Evolutionary conservation across 2,113 vertebrate species (phyloP), one percentile per base, ranked within the genome.

Genomic region (Poeciliopsis prolifica): DNA sequence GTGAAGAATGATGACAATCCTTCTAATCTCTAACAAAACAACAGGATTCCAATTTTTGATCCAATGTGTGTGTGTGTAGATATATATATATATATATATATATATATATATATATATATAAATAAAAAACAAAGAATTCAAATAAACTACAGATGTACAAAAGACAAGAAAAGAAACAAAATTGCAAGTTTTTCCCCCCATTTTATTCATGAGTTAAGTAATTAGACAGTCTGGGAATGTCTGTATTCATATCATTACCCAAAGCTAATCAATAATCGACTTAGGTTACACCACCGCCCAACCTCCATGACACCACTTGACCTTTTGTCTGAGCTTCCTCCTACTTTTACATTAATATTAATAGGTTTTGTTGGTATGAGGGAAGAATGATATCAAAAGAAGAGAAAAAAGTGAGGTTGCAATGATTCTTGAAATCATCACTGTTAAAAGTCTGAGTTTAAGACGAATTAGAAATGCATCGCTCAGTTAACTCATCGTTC

Each of bases 211-310:
- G 72, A 65, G 2, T 42, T 31, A 19, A 63, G 63, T 51, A 13
- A 12, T 61, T 17, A 77, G 65, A 68, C 8, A 65, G 70, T 74
- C 40, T 64, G 65, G 13, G 28, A n/a, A 35, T 78, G 51, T 87
- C 61, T 70, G 44, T 44, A 73, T 62, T 48, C 79, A 74, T 80
- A 79, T 64, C 72, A 78, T 66, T 74, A 75, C 61, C 33, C n/a
- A 28, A 13, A 26, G 24, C 24, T 70, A 63, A 80, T 86, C 80
- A 81, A 84, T 85, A 88, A 80, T 77, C 77, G 71, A 85, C 81
- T 76, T 74, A 7, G 11, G 40, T 70, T 61, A 58, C 61, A 77
- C 60, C 71, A 61, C 66, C 74, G 82, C 64, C 58, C 65, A 28
- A 22, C 70, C 72, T 68, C 29, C 75, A 71, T 80, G 78, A 83